Conservation (phyloP, 2,797 vertebrate species). For the Gallinago stenura region DNA sequence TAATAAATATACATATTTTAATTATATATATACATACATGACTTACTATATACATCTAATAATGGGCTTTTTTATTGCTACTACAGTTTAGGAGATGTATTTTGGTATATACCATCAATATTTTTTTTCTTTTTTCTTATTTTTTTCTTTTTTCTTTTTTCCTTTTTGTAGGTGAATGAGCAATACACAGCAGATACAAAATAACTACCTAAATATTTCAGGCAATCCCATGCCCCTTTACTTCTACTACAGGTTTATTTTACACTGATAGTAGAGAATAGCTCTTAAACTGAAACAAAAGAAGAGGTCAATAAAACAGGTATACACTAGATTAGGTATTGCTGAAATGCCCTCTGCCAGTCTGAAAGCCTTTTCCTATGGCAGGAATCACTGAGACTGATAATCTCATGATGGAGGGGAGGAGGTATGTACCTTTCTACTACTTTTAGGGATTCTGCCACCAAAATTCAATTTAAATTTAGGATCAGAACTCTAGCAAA, state of each 20-base stretch:
- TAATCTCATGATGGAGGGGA: neutral
- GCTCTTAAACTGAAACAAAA: neutral
- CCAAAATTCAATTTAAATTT: neutral
- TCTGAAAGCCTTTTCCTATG: neutral
- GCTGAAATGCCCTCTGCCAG: neutral
- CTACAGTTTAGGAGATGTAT: neutral
- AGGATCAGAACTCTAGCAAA: neutral
- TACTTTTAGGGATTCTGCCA: neutral
- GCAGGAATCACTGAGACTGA: neutral
- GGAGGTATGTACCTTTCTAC: neutral
- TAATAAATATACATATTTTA: neutral
- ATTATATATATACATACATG: too few species aligned
- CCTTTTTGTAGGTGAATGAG: neutral
- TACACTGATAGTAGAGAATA: neutral
- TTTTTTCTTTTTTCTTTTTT: neutral
- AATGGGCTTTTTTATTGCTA: neutral
- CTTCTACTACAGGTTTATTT: neutral
- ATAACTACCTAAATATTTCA: neutral
- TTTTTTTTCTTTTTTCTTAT: neutral
- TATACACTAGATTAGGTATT: neutral
- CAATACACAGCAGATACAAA: neutral
- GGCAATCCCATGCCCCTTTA: neutral
- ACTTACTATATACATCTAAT: neutral
- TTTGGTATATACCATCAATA: neutral
- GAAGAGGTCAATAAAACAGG: neutral